Evolutionary conservation across 2,797 vertebrate species (phyloP), one percentile per base, ranked within the genome.

Genomic region (Chelidonichthys spinosus): DNA sequence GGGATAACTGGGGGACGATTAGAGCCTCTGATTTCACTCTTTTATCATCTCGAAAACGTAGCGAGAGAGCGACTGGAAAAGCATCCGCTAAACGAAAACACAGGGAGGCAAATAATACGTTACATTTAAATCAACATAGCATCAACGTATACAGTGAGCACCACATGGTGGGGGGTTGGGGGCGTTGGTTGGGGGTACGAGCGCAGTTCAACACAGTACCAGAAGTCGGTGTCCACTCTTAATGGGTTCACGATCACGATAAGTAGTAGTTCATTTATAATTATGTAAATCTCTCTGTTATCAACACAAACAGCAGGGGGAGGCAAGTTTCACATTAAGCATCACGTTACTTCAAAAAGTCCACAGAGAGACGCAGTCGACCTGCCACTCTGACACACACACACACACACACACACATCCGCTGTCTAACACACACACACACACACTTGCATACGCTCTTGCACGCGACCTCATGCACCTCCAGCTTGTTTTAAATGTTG

Each of bases 171-270:
- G 11, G 64, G 69, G 68, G 64, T 76, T 78, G 32, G 0, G 69
- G 17, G 50, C 6, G 47, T 47, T 25, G 80, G 72, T 9, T 67
- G 76, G 79, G 84, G 36, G 2, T 80, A 83, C 60, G 61, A 85
- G 89, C 81, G 82, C 89, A 91, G 89, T 84, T 90, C 83, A 89
- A 92, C 89, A 91, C 89, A 79, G 85, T 84, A 90, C 90, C 92
- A 88, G 85, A 81, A 82, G 86, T 85, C 74, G 84, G 82, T 62
- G 78, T 90, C 89, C 91, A 90, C 90, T 88, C 87, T 86, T 74
- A 87, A 25, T 87, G 85, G 87, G 81, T 83, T 92, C 91, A 93
- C 89, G 60, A 93, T 92, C 91, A 94, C 93, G 59, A 90, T 88
- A 91, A 91, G 83, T 88, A 93, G 87, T 91, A 90, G 84, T 88